Percentiles rank a stretch among this genome's conserved stretches.
Conservation (phyloP, 1,140 invertebrate genomes). For the Steinernema feltiae region DNA sequence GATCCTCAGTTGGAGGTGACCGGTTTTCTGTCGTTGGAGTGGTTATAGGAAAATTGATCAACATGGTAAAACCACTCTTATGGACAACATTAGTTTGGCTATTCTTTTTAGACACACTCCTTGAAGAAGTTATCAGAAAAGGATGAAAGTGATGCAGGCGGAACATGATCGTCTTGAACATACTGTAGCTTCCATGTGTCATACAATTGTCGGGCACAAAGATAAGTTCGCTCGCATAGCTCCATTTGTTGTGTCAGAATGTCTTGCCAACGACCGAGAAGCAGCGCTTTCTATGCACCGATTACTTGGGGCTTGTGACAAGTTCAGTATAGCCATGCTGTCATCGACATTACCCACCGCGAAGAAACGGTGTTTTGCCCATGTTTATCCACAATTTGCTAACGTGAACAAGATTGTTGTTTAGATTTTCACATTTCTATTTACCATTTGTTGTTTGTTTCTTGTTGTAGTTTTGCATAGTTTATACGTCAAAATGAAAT, state of each 20-base stretch:
- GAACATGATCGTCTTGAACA: neutral
- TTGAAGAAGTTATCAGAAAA: neutral
- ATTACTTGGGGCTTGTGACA: neutral
- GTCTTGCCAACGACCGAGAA: neutral
- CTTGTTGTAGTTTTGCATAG: no score
- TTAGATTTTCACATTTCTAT: neutral
- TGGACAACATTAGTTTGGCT: neutral
- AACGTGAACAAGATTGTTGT: constrained; percentile 3
- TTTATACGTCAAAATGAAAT: no score
- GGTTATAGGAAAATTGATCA: neutral
- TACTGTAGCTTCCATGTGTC: neutral
- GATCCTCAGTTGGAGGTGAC: neutral
- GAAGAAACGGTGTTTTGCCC: constrained; percentile 1
- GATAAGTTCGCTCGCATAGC: neutral
- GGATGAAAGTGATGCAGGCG: neutral
- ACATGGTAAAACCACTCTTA: neutral
- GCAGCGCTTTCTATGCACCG: neutral
- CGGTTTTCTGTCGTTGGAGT: neutral
- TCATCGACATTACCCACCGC: neutral
- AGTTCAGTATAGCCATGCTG: constrained; percentile 2
- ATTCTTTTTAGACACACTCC: neutral
- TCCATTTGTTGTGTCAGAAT: neutral
- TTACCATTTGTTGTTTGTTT: neutral
- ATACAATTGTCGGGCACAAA: neutral
- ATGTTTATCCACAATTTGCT: neutral